Percentiles rank a stretch among this genome's conserved stretches.
These are phyloP conservation scores for Harlomillsia oculata DNA, from an alignment of 1,140 invertebrate genomes.

Conservation along the genomic window DNA sequence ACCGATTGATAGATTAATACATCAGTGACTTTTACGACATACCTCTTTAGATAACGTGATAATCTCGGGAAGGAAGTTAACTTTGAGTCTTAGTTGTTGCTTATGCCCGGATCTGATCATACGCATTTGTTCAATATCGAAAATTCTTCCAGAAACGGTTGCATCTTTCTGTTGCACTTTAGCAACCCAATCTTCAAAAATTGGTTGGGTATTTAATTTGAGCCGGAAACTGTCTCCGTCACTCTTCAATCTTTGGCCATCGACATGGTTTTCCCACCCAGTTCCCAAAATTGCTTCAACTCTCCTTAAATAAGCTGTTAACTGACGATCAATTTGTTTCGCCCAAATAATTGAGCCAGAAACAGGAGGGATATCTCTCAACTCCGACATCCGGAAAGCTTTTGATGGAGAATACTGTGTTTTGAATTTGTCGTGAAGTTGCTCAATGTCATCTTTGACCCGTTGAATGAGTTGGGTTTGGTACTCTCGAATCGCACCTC, in stretches of 20 bases:
- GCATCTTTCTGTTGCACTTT: slow-evolving; percentile 91
- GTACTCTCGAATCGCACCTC: slow-evolving; percentile 96
- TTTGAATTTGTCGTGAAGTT: slow-evolving; percentile 97
- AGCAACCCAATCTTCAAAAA: slow-evolving; percentile 95
- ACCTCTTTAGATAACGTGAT: slow-evolving; percentile 96
- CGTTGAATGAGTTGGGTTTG: slow-evolving; percentile 97
- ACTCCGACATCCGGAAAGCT: slow-evolving; percentile 77
- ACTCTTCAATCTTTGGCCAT: slow-evolving; percentile 94
- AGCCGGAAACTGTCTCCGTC: slow-evolving; percentile 94
- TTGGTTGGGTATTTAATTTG: slow-evolving; percentile 89
- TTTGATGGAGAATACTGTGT: slow-evolving; percentile 88
- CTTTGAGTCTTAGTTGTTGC: slow-evolving; percentile 76
- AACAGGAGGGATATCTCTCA: slow-evolving; percentile 88
- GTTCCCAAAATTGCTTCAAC: slow-evolving; percentile 96
- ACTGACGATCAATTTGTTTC: slow-evolving; percentile 93
- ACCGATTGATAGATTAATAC: not conserved
- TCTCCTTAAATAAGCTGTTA: slow-evolving; percentile 90
- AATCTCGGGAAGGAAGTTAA: slow-evolving; percentile 97
- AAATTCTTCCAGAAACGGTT: slow-evolving; percentile 86
- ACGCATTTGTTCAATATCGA: slow-evolving; percentile 74
- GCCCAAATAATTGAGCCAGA: slow-evolving; percentile 98
- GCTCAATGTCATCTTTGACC: slow-evolving; percentile 98
- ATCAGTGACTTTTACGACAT: slow-evolving; percentile 19
- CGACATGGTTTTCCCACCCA: slow-evolving; percentile 98
- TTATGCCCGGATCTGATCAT: slow-evolving; percentile 71